phyloP scores from a whole-genome alignment of 2,113 vertebrate species.

The Sceloporus undulatus region DNA sequence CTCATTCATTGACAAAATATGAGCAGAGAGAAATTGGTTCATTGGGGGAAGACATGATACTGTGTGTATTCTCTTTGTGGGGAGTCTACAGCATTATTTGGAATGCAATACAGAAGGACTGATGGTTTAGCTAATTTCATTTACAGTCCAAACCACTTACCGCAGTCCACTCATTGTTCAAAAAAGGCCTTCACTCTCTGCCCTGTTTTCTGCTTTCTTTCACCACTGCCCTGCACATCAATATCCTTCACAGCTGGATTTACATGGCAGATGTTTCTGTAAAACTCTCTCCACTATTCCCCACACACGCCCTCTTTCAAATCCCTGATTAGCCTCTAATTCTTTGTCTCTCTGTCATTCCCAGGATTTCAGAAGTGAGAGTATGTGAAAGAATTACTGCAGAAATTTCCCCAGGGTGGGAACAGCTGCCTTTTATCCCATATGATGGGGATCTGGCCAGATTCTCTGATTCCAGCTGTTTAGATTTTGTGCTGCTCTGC shows the following conservation, averaged over 20 bases:
- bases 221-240: not conserved
- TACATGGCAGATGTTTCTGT: slow-evolving; percentile 38
- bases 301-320: slow-evolving; percentile 20
- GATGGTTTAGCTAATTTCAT: slow-evolving; percentile 15
- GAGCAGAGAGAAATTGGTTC: slow-evolving; percentile 48
- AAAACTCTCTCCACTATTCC: not conserved
- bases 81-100: not conserved
- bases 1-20: slow-evolving; percentile 40
- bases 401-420: rapidly evolving
- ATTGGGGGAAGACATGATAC: slow-evolving; percentile 23
- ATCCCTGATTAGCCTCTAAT: not conserved
- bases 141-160: not conserved
- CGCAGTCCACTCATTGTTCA: not conserved
- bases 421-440: slow-evolving; percentile 57
- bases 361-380: slow-evolving; percentile 29
- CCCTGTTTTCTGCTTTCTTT: not conserved
- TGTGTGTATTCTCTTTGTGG: not conserved
- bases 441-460: slow-evolving; percentile 2
- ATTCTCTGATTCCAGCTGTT: slow-evolving; percentile 51
- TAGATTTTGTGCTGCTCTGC: not conserved
- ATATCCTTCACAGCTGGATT: slow-evolving; percentile 26
- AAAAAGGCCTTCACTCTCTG: rapidly evolving
- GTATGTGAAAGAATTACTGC: slow-evolving; percentile 19
- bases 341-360: slow-evolving; percentile 17
- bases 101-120: not conserved